Evolutionary conservation across 2,888 invertebrate genomes (phyloP).

Genomic region (Drosophila limbata): DNA sequence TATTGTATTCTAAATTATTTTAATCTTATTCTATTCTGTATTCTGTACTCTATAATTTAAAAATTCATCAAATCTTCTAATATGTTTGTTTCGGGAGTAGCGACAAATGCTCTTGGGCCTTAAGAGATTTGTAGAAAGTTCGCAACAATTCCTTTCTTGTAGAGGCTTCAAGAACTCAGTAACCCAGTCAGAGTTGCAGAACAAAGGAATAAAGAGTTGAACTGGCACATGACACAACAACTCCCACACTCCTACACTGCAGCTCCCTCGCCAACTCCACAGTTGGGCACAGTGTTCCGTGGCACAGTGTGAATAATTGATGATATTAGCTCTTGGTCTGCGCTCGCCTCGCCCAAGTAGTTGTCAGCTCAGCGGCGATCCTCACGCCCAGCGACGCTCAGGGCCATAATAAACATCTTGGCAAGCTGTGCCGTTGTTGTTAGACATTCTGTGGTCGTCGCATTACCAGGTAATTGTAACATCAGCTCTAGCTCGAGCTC

Average conservation of each 20-base stretch:
- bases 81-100: too few species aligned
- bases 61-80: too few species aligned
- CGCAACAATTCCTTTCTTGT: background rate
- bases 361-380: constrained; percentile 31
- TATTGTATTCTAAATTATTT: too few species aligned
- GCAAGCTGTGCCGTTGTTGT: constrained; percentile 64
- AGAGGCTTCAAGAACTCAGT: background rate
- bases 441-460: constrained; percentile 73
- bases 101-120: too few species aligned
- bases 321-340: constrained; percentile 30
- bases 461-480: constrained; percentile 79
- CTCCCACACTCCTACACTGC: background rate
- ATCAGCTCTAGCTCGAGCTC: constrained; percentile 48
- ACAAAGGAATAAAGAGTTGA: background rate
- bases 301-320: constrained; percentile 51
- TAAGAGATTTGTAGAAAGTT: too few species aligned
- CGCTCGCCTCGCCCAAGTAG: constrained; percentile 32
- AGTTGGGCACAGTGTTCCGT: constrained; percentile 8
- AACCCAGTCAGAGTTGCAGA: background rate
- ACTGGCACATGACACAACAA: background rate
- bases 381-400: constrained; percentile 26
- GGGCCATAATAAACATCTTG: constrained; percentile 17
- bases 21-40: too few species aligned
- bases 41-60: too few species aligned
- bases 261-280: constrained; percentile 4